Evolutionary conservation across 1,140 invertebrate species (phyloP).

Genomic region (Doryteuthis pealeii): DNA sequence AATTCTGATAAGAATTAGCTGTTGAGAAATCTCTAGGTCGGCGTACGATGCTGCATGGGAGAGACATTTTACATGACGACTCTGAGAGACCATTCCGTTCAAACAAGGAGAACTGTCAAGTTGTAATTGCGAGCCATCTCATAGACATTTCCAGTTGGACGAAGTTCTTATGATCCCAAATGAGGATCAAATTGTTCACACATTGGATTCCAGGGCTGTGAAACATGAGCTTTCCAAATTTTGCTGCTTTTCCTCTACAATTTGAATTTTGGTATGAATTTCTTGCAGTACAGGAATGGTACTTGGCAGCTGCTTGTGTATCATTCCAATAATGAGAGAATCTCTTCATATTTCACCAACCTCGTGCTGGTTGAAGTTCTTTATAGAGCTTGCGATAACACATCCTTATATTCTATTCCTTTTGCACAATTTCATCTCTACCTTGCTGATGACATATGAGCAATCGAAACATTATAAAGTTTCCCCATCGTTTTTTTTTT

Average conservation of each 20-base stretch:
- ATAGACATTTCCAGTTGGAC: slow-evolving; percentile 59
- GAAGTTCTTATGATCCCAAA: slow-evolving; percentile 70
- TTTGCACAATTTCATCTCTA: slow-evolving; percentile 22
- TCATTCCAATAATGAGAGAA: slow-evolving; percentile 55
- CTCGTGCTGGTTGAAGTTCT: slow-evolving; percentile 40
- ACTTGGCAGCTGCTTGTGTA: slow-evolving; percentile 52
- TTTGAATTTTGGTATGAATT: slow-evolving; percentile 45
- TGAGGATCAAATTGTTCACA: slow-evolving; percentile 82
- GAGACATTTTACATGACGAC: slow-evolving; percentile 48
- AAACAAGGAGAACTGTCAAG: slow-evolving; percentile 59
- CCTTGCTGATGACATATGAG: slow-evolving; percentile 26
- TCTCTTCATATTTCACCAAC: slow-evolving; percentile 47
- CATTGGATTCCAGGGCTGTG: slow-evolving; percentile 64
- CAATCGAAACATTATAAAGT: slow-evolving; percentile 52
- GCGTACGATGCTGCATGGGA: slow-evolving; percentile 41
- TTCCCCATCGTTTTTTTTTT: slow-evolving; percentile 48
- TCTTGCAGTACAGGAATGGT: slow-evolving; percentile 36
- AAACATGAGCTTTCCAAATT: slow-evolving; percentile 56
- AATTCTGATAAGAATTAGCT: slow-evolving; percentile 56
- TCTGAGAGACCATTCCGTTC: slow-evolving; percentile 57
- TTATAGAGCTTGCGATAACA: slow-evolving; percentile 31
- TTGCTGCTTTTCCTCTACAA: slow-evolving; percentile 59
- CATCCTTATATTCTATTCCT: slow-evolving; percentile 23
- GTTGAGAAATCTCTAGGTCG: slow-evolving; percentile 55
- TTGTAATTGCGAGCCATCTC: slow-evolving; percentile 53